A percentile compares a stretch with the other conserved stretches of the same genome.
phyloP scores from a whole-genome alignment of 2,113 vertebrate genomes.

The Neofelis nebulosa region DNA sequence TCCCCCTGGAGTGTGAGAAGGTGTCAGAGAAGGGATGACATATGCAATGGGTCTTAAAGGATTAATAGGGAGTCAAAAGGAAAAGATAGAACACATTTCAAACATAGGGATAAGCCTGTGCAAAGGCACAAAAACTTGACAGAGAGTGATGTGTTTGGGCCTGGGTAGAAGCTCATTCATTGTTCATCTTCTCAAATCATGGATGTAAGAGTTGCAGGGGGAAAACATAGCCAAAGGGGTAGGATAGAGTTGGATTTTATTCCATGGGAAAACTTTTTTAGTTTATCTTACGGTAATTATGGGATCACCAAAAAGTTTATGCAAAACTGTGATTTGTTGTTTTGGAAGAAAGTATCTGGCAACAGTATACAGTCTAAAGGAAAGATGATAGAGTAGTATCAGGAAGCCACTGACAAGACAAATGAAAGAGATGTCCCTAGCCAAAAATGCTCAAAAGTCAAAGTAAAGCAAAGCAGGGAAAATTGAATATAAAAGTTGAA shows the following conservation, averaged over 20 bases:
- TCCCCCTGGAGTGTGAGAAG: background rate
- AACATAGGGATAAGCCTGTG: background rate
- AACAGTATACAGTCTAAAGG: too few relatives aligned
- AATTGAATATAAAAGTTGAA: background rate
- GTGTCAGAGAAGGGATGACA: background rate
- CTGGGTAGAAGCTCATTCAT: too few relatives aligned
- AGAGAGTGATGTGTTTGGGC: background rate
- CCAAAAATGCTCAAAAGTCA: background rate
- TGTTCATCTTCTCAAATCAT: rapidly evolving
- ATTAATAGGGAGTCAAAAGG: background rate
- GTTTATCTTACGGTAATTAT: background rate
- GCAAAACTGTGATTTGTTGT: background rate
- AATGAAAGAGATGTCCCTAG: background rate
- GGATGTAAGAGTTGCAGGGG: background rate
- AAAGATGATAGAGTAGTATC: background rate
- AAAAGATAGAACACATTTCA: background rate
- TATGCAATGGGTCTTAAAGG: rapidly evolving
- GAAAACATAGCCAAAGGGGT: background rate
- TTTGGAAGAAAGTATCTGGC: background rate
- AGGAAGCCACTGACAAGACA: background rate
- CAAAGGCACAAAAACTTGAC: too few relatives aligned
- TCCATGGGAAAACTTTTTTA: background rate
- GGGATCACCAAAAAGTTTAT: background rate
- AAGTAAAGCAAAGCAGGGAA: background rate
- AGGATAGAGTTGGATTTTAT: background rate